Evolutionary conservation across 2,113 vertebrate species (phyloP).

Genomic region (Hydrolagus affinis): DNA sequence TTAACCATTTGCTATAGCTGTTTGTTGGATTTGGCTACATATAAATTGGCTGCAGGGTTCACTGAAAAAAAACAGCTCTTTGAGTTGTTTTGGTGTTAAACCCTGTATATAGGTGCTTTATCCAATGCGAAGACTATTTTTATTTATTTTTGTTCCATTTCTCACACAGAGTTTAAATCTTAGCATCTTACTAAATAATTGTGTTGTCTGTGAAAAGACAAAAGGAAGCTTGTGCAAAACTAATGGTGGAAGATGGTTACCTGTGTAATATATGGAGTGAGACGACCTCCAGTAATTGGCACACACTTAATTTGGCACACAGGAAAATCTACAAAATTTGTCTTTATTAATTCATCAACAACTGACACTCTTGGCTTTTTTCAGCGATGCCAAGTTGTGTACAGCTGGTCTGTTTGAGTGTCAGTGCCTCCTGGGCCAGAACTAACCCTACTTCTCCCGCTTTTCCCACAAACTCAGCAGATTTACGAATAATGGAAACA

Average conservation of each 20-base stretch:
- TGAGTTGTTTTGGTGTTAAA: conserved; percentile 6
- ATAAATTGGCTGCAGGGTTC: no score
- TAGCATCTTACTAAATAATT: background rate
- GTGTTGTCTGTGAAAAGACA: background rate
- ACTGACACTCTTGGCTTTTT: background rate
- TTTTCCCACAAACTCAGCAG: background rate
- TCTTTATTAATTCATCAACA: background rate
- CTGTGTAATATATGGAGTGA: background rate
- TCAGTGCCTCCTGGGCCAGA: background rate
- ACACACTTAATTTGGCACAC: background rate
- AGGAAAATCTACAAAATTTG: background rate
- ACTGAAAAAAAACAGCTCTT: no score
- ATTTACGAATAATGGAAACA: background rate
- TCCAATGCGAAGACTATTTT: no score
- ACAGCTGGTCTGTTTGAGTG: background rate
- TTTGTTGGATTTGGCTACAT: no score
- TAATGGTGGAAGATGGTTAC: background rate
- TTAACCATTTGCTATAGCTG: no score
- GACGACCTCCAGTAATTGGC: background rate
- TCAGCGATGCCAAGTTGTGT: background rate
- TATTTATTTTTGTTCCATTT: background rate
- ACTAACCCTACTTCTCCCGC: background rate
- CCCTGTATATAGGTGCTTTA: background rate
- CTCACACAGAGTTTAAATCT: background rate
- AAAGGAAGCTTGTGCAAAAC: background rate